Conservation (phyloP, 2,797 vertebrate genomes). For the Betta splendens region DNA sequence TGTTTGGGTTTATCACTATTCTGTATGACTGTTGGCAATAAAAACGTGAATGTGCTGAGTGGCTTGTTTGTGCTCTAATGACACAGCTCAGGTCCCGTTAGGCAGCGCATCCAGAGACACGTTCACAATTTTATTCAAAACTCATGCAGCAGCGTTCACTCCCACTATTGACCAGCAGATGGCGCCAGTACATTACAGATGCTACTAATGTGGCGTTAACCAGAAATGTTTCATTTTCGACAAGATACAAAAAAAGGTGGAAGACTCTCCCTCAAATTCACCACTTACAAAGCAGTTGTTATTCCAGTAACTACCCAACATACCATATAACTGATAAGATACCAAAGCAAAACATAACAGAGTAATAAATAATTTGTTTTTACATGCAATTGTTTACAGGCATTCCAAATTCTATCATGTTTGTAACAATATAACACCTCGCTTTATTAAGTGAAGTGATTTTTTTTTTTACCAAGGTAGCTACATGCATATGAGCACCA, state of each 20-base stretch:
- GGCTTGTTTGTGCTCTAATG: conserved; percentile 33
- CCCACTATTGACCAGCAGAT: conserved; percentile 51
- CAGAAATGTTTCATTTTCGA: conserved; percentile 11
- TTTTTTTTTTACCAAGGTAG: conserved; percentile 2
- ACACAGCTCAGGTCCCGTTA: conserved; percentile 1
- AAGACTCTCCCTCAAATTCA: conserved; percentile 3
- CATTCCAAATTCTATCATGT: conserved; percentile 43
- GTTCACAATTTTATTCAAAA: background rate
- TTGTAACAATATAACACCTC: conserved; percentile 45
- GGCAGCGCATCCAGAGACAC: background rate
- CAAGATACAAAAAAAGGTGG: background rate
- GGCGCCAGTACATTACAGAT: conserved; percentile 20
- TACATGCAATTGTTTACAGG: conserved; percentile 49
- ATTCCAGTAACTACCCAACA: conserved; percentile 21
- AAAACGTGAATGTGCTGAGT: conserved; percentile 77
- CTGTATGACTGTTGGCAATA: conserved; percentile 85
- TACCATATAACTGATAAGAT: conserved; percentile 34
- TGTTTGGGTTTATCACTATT: conserved; percentile 79
- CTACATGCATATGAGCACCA: conserved; percentile 8
- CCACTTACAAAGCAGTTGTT: conserved; percentile 19
- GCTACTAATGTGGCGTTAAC: background rate
- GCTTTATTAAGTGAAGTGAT: conserved; percentile 20
- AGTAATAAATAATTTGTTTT: conserved; percentile 65
- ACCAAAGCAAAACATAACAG: conserved; percentile 28
- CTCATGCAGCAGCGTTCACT: conserved; percentile 29